Percentiles rank a stretch among this genome's conserved stretches.
Conservation (phyloP, 2,797 vertebrate species). For the Setipinna tenuifilis region DNA sequence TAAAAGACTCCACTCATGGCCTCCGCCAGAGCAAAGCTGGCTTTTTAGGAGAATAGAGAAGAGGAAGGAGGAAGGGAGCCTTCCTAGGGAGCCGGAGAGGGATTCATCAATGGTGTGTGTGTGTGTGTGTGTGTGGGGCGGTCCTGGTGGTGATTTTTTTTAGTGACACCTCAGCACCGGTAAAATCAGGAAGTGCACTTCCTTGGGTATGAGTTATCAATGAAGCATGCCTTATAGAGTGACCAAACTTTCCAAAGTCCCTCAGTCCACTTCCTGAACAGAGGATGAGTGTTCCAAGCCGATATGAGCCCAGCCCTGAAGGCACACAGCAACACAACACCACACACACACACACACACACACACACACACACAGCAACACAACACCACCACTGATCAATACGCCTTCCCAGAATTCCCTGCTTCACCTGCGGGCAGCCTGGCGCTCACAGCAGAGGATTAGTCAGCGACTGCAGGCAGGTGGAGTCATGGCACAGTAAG, state of each 20-base stretch:
- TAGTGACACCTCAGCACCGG: background rate
- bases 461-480: background rate
- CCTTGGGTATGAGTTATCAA: background rate
- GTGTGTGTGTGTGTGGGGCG: too few species aligned
- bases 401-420: background rate
- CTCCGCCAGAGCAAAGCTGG: background rate
- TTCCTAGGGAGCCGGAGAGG: background rate
- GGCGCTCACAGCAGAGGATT: background rate
- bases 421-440: background rate
- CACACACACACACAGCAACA: too few species aligned
- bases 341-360: too few species aligned
- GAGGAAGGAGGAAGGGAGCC: background rate
- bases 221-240: background rate
- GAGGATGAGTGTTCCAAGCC: background rate
- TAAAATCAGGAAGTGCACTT: background rate
- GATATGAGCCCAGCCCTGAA: background rate
- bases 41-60: too few species aligned
- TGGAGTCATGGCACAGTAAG: background rate
- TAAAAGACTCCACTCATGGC: slow-evolving; percentile 35
- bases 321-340: background rate
- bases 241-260: slow-evolving; percentile 10
- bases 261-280: background rate
- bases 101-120: background rate
- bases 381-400: background rate
- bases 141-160: background rate